Percentiles rank a stretch among this genome's conserved stretches.
phyloP scores from a whole-genome alignment of 2,888 invertebrate genomes.

The Himalopsyche japonica region DNA sequence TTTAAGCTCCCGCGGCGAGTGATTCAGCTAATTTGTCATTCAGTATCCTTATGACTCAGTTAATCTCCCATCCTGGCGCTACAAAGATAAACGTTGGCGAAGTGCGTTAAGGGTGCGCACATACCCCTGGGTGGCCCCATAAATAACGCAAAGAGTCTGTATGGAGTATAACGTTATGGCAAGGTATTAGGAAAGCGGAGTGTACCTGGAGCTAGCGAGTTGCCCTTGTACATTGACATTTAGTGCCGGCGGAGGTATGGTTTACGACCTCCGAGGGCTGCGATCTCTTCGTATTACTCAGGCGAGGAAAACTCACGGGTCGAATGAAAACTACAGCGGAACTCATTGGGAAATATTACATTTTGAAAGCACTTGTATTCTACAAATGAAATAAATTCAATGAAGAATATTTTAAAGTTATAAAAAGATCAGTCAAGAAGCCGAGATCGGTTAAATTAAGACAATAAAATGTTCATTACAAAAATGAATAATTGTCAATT shows the following conservation, averaged over 20 bases:
- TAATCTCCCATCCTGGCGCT: conserved; percentile 24
- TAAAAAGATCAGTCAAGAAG: no score
- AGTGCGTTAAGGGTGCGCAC: conserved; percentile 12
- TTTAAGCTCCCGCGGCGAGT: neutral
- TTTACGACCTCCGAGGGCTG: conserved; percentile 45
- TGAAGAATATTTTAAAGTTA: no score
- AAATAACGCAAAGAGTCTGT: conserved; percentile 32
- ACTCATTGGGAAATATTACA: no score
- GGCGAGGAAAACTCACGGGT: neutral
- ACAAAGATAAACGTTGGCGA: conserved; percentile 28
- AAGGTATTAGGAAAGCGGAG: conserved; percentile 20
- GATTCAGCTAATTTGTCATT: conserved; percentile 36
- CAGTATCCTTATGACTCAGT: conserved; percentile 28
- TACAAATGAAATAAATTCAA: no score
- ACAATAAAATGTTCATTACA: no score
- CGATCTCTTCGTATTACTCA: conserved; percentile 12
- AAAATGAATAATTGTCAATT: no score
- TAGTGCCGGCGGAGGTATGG: conserved; percentile 49
- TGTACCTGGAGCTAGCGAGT: conserved; percentile 39
- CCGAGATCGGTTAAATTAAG: no score
- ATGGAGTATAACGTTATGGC: conserved; percentile 29
- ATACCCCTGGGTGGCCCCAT: conserved; percentile 10
- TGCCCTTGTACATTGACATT: conserved; percentile 52
- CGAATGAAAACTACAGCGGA: neutral
- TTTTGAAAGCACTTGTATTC: no score